These are phyloP conservation scores for Microctonus hyperodae DNA, from an alignment of 2,888 invertebrate genomes.

Conservation along the genomic window DNA sequence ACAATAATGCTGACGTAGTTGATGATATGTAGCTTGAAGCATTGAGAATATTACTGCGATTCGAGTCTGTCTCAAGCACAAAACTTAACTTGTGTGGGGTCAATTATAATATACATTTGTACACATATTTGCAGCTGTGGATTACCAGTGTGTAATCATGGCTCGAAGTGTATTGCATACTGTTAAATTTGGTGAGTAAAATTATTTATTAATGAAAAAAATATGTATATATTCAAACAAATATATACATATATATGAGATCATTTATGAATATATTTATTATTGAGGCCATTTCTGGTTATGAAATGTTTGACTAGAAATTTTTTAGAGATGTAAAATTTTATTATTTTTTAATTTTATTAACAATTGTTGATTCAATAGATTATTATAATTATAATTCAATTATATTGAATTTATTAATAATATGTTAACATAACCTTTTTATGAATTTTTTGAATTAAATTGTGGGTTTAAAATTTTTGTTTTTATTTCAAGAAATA, in stretches of 20 bases:
- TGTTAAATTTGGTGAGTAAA: conserved; percentile 45
- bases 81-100: conserved; percentile 41
- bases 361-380: not conserved
- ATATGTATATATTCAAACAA: no score
- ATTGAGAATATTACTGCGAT: not conserved
- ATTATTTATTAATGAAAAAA: conserved; percentile 7
- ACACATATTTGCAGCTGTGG: conserved; percentile 37
- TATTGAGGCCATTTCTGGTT: no score
- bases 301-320: no score
- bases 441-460: no score
- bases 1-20: not conserved
- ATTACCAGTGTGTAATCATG: conserved; percentile 50
- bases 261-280: no score
- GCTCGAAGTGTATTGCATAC: conserved; percentile 41
- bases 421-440: not conserved
- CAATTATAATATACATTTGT: conserved; percentile 13
- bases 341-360: no score
- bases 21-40: not conserved
- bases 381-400: no score
- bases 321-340: no score
- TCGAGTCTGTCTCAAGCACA: conserved; percentile 18
- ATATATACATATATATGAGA: no score
- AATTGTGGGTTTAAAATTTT: no score
- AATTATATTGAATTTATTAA: not conserved
- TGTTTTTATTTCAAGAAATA: no score